Evolutionary conservation across 2,888 invertebrate species (phyloP).

Genomic region (Pyrocoelia pectoralis): DNA sequence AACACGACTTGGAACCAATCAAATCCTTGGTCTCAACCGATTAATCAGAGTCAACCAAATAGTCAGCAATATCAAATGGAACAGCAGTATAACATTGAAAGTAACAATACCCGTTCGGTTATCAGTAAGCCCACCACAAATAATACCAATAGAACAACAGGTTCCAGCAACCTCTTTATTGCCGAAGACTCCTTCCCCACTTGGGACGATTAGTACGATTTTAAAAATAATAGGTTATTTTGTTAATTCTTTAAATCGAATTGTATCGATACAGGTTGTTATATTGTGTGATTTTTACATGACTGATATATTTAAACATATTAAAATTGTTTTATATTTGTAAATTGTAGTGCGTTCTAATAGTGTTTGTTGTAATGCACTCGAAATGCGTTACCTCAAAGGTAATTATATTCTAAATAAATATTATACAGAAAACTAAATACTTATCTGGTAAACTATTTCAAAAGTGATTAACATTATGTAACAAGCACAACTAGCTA

Average conservation of each 20-base stretch:
- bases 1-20: constrained; percentile 56
- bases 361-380: constrained; percentile 25
- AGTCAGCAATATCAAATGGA: constrained; percentile 56
- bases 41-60: constrained; percentile 37
- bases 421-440: neutral
- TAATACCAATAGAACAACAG: constrained; percentile 36
- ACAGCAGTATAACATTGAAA: constrained; percentile 57
- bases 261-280: constrained; percentile 41
- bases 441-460: constrained; percentile 3
- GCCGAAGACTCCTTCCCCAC: constrained; percentile 68
- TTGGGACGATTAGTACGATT: constrained; percentile 69
- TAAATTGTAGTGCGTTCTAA: constrained; percentile 31
- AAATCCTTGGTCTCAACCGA: constrained; percentile 52
- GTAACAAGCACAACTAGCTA: constrained; percentile 6
- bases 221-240: constrained; percentile 36
- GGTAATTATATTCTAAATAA: constrained; percentile 19
- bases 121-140: constrained; percentile 49
- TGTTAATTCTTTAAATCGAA: constrained; percentile 39
- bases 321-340: constrained; percentile 35
- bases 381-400: constrained; percentile 15
- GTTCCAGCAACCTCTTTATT: constrained; percentile 62
- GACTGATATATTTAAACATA: constrained; percentile 36
- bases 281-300: constrained; percentile 40
- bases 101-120: constrained; percentile 57
- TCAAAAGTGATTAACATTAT: neutral